phyloP scores from a whole-genome alignment of 1,140 invertebrate genomes.

The Drosophila persimilis region DNA sequence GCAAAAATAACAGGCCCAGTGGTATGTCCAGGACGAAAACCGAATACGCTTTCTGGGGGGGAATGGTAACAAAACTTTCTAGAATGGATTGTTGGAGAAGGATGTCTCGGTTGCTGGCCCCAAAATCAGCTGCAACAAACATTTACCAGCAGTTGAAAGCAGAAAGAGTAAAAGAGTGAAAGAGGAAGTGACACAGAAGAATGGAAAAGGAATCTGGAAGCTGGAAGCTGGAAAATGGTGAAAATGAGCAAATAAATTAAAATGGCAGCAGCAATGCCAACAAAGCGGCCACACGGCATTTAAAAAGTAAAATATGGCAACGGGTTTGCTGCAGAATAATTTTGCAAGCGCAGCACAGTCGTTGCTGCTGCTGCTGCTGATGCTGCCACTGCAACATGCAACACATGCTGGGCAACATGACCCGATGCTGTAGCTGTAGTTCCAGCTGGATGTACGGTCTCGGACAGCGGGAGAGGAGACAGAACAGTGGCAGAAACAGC shows the following conservation, averaged over 20 bases:
- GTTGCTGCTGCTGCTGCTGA: conserved; percentile 16
- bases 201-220: conserved; percentile 26
- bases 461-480: conserved; percentile 32
- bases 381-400: conserved; percentile 62
- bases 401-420: conserved; percentile 78
- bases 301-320: conserved; percentile 80
- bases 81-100: background rate
- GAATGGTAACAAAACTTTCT: too few species aligned
- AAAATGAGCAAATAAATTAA: conserved; percentile 82
- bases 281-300: conserved; percentile 64
- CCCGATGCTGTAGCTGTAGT: conserved; percentile 43
- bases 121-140: conserved; percentile 33
- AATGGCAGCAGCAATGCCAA: conserved; percentile 47
- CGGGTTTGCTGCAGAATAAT: conserved; percentile 73
- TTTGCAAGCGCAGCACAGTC: conserved; percentile 66
- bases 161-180: conserved; percentile 1
- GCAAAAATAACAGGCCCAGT: conserved; percentile 40
- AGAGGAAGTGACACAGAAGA: background rate
- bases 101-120: conserved; percentile 5
- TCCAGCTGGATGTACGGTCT: conserved; percentile 54
- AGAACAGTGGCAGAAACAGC: conserved; percentile 14
- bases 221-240: conserved; percentile 63
- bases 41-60: conserved; percentile 4
- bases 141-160: conserved; percentile 4
- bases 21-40: background rate